Conservation (phyloP, 2,888 invertebrate genomes). For the Eurytoma californica region DNA sequence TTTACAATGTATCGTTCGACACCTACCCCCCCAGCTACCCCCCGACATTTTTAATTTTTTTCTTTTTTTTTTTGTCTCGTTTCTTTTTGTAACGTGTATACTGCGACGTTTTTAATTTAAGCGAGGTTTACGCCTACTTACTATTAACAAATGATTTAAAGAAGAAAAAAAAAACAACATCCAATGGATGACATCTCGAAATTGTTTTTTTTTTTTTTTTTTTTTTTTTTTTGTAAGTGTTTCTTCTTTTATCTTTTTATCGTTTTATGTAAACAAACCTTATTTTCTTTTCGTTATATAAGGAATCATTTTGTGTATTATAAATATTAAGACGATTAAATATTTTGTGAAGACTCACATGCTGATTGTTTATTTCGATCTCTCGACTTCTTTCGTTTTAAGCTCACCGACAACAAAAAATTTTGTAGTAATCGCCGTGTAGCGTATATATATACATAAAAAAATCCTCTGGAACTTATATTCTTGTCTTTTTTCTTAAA, state of each 20-base stretch:
- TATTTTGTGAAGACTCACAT: constrained; percentile 43
- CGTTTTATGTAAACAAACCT: constrained; percentile 37
- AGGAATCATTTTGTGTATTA: constrained; percentile 40
- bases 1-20: constrained; percentile 52
- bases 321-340: constrained; percentile 51
- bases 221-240: constrained; percentile 41
- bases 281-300: constrained; percentile 31
- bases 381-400: constrained; percentile 3
- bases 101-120: constrained; percentile 46
- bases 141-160: constrained; percentile 41
- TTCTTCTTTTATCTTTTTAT: constrained; percentile 50
- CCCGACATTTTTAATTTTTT: constrained; percentile 50
- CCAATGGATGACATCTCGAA: constrained; percentile 43
- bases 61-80: too few relatives aligned
- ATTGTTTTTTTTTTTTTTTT: constrained; percentile 30
- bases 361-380: background rate
- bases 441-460: background rate
- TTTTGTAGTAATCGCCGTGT: too few relatives aligned
- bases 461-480: background rate
- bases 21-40: constrained; percentile 4
- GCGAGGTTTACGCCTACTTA: constrained; percentile 37
- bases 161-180: background rate
- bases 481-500: background rate
- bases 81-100: constrained; percentile 3
- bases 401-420: too few relatives aligned